Conservation (phyloP, 2,888 invertebrate genomes). For the Clitarchus hookeri region DNA sequence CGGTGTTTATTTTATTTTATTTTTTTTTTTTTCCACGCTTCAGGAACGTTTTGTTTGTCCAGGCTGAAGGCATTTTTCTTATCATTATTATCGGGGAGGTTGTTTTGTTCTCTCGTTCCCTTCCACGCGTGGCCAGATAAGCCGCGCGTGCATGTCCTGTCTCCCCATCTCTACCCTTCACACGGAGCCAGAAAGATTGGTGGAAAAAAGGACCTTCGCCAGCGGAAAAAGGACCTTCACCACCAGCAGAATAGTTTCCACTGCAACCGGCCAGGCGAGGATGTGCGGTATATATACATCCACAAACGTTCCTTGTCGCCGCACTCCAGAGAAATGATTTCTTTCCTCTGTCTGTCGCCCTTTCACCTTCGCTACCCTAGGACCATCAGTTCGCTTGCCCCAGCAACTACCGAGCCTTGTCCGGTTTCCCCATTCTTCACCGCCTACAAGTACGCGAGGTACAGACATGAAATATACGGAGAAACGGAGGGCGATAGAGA, state of each 20-base stretch:
- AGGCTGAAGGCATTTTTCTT: too few species aligned
- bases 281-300: background rate
- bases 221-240: background rate
- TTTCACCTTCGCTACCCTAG: background rate
- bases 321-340: background rate
- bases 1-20: too few species aligned
- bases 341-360: background rate
- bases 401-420: background rate
- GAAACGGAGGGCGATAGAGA: background rate
- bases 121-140: background rate
- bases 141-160: background rate
- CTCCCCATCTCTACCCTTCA: too few species aligned
- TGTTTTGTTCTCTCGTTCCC: too few species aligned
- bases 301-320: background rate
- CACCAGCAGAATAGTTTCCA: background rate
- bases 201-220: background rate
- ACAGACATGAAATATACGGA: background rate
- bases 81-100: too few species aligned
- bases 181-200: background rate
- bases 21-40: too few species aligned
- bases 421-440: background rate
- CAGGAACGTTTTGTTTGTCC: too few species aligned
- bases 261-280: background rate
- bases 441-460: background rate
- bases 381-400: background rate